Evolutionary conservation across 1,140 invertebrate species (phyloP).

Genomic region (Ceratosolen solmsi): DNA sequence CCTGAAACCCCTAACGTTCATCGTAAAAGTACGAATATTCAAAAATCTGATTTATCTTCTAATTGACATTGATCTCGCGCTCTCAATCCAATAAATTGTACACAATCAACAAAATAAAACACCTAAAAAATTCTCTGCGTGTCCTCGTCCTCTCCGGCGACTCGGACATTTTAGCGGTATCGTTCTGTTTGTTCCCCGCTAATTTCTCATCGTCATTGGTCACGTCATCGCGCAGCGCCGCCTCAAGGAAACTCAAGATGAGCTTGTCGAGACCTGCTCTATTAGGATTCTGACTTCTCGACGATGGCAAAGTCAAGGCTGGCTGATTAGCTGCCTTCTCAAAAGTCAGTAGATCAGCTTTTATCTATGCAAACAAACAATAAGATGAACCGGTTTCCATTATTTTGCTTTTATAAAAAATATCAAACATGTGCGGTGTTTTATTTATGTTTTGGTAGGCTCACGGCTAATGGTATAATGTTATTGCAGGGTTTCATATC

Average conservation of each 20-base stretch:
- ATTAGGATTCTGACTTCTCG: constrained; percentile 20
- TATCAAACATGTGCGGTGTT: too few species aligned
- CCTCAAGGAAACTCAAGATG: constrained; percentile 64
- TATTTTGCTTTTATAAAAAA: too few species aligned
- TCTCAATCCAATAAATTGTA: too few species aligned
- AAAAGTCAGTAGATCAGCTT: background rate
- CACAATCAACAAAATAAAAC: too few species aligned
- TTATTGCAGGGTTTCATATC: too few species aligned
- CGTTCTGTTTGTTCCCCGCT: background rate
- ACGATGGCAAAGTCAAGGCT: constrained; percentile 7
- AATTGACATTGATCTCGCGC: too few species aligned
- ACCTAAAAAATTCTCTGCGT: constrained; percentile 33
- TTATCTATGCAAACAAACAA: background rate
- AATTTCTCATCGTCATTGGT: constrained; percentile 31
- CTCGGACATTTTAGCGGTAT: background rate
- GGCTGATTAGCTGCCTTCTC: constrained; percentile 28
- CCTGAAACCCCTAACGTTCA: too few species aligned
- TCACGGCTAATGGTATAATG: too few species aligned
- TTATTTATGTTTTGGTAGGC: too few species aligned
- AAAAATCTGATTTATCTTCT: too few species aligned
- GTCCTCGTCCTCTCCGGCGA: background rate
- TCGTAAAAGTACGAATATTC: too few species aligned
- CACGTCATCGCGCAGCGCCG: constrained; percentile 59
- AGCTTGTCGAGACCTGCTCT: constrained; percentile 56
- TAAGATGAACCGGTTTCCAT: background rate